A percentile compares a stretch with the other conserved stretches of the same genome.
phyloP scores from a whole-genome alignment of 37 sponge, comb jelly and placozoan genomes.

The Amphimedon queenslandica region DNA sequence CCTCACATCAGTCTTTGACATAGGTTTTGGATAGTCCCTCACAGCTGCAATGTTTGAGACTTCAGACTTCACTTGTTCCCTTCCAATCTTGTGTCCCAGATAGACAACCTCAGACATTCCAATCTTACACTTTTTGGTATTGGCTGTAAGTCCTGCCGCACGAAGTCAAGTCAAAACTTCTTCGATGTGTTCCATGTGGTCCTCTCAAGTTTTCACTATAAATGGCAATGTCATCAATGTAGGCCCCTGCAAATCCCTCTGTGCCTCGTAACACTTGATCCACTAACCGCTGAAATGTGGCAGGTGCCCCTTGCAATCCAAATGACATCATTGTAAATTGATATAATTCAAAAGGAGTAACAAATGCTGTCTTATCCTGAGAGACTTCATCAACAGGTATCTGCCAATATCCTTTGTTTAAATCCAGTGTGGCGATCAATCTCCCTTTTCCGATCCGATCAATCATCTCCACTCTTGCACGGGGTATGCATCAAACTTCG shows the following conservation, averaged over 20 bases:
- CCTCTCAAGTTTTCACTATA: conserved; percentile 27
- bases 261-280: background rate
- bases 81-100: conserved; percentile 28
- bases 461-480: too few species aligned
- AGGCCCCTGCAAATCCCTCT: conserved; percentile 12
- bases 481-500: too few species aligned
- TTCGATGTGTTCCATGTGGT: conserved; percentile 29
- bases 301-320: conserved; percentile 49
- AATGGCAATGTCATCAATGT: conserved; percentile 42
- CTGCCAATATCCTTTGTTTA: too few species aligned
- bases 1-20: too few species aligned
- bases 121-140: conserved; percentile 23
- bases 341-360: conserved; percentile 50
- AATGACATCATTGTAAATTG: too few species aligned
- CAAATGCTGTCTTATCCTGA: too few species aligned
- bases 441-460: too few species aligned
- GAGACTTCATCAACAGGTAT: too few species aligned
- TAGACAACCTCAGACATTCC: conserved; percentile 17
- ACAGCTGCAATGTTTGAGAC: conserved; percentile 21
- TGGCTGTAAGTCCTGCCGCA: conserved; percentile 29
- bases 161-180: conserved; percentile 7
- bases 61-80: conserved; percentile 20
- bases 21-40: conserved; percentile 4
- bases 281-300: conserved; percentile 57
- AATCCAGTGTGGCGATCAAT: too few species aligned